phyloP scores from a whole-genome alignment of 2,113 vertebrate species.

The Daubentonia madagascariensis region DNA sequence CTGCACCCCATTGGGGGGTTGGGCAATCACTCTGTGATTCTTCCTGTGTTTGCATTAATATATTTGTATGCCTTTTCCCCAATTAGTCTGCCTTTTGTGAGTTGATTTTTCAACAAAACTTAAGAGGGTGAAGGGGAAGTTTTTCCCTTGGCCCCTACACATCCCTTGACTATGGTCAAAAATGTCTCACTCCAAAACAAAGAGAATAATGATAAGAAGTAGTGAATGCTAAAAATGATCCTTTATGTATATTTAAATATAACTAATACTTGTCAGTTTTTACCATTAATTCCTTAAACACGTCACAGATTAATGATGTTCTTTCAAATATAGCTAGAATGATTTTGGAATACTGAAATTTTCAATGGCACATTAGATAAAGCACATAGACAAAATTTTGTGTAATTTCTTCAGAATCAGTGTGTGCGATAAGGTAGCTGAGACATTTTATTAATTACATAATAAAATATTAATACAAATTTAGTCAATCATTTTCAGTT shows the following conservation, averaged over 20 bases:
- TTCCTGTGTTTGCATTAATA: no score
- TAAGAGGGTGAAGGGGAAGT: no score
- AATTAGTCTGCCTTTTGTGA: no score
- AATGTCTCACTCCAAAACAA: not conserved
- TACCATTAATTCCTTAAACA: not conserved
- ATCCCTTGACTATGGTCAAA: not conserved
- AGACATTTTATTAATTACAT: not conserved
- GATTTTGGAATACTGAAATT: not conserved
- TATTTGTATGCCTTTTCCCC: no score
- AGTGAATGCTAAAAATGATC: not conserved
- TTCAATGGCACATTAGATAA: not conserved
- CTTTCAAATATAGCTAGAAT: not conserved
- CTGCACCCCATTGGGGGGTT: no score
- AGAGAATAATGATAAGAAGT: not conserved
- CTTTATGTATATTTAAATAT: not conserved
- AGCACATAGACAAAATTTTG: not conserved
- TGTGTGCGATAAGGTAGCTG: not conserved
- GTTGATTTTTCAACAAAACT: no score
- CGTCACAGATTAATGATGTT: not conserved
- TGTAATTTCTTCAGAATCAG: not conserved
- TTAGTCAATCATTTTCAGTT: not conserved
- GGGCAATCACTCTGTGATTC: no score
- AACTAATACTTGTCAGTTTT: not conserved
- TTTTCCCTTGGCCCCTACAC: no score
- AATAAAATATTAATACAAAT: not conserved